A percentile compares a stretch with the other conserved stretches of the same genome.
Evolutionary conservation across 1,140 invertebrate genomes (phyloP).

Genomic region (Argopecten irradians): DNA sequence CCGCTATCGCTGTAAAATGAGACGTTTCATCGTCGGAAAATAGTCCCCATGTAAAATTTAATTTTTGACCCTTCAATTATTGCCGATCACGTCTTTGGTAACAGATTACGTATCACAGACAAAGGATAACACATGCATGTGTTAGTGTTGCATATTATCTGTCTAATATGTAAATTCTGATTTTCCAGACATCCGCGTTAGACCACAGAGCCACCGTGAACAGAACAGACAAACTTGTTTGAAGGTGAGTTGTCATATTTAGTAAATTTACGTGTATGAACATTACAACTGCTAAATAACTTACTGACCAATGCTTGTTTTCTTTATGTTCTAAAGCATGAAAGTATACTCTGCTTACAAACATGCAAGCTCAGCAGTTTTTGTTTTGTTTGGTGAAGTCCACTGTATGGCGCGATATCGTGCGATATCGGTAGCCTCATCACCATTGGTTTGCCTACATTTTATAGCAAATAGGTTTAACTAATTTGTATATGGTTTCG

Average conservation of each 20-base stretch:
- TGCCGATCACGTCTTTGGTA: neutral
- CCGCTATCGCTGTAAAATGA: neutral
- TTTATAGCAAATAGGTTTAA: neutral
- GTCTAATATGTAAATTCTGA: neutral
- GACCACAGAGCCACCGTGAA: neutral
- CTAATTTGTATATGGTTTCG: neutral
- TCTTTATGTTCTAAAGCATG: neutral
- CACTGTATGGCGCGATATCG: neutral
- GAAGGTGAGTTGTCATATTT: constrained; percentile 21
- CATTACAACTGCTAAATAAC: neutral
- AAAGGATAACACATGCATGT: neutral
- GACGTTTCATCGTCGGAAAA: neutral
- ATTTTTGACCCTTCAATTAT: neutral
- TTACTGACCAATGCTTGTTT: neutral
- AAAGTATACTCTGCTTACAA: neutral
- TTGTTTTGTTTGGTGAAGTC: neutral
- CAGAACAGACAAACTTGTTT: neutral
- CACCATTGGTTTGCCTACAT: neutral
- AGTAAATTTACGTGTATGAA: neutral
- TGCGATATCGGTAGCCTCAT: neutral
- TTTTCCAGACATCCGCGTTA: neutral
- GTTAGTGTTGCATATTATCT: neutral
- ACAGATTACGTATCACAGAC: neutral
- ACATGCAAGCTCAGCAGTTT: neutral
- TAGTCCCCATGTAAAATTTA: neutral